A percentile compares a stretch with the other conserved stretches of the same genome.
These are phyloP conservation scores for Pteromalus puparum DNA, from an alignment of 1,140 invertebrate genomes.

Conservation along the genomic window DNA sequence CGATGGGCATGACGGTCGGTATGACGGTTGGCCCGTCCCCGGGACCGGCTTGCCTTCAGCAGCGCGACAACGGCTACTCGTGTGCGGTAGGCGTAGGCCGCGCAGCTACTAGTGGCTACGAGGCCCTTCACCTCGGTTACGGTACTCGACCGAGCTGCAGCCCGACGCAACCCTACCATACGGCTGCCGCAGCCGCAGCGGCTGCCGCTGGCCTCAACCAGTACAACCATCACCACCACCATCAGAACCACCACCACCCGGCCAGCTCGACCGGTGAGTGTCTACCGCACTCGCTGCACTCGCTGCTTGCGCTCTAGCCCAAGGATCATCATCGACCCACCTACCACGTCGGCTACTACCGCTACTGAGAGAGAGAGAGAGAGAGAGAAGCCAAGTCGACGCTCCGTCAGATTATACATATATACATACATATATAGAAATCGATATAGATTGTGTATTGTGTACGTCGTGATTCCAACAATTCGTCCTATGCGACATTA, in stretches of 20 bases:
- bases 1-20: constrained; percentile 73
- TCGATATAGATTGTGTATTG: neutral
- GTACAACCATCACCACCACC: constrained; percentile 76
- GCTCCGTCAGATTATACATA: neutral
- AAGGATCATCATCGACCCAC: constrained; percentile 61
- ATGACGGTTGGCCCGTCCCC: constrained; percentile 76
- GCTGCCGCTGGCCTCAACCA: constrained; percentile 74
- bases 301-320: constrained; percentile 76
- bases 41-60: constrained; percentile 80
- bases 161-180: constrained; percentile 80
- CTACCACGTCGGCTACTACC: constrained; percentile 52
- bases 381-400: neutral
- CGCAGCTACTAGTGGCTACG: constrained; percentile 77
- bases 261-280: constrained; percentile 79
- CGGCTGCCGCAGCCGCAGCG: constrained; percentile 57
- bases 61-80: constrained; percentile 79
- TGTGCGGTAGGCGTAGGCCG: constrained; percentile 81
- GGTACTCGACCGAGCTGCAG: constrained; percentile 81
- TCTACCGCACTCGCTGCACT: constrained; percentile 76
- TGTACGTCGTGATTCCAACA: neutral
- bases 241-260: constrained; percentile 79
- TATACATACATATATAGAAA: neutral
- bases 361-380: constrained; percentile 34
- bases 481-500: neutral
- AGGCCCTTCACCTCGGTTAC: constrained; percentile 81